A percentile compares a stretch with the other conserved stretches of the same genome.
Conservation (phyloP, 1,140 invertebrate genomes). For the Drosophila athabasca region DNA sequence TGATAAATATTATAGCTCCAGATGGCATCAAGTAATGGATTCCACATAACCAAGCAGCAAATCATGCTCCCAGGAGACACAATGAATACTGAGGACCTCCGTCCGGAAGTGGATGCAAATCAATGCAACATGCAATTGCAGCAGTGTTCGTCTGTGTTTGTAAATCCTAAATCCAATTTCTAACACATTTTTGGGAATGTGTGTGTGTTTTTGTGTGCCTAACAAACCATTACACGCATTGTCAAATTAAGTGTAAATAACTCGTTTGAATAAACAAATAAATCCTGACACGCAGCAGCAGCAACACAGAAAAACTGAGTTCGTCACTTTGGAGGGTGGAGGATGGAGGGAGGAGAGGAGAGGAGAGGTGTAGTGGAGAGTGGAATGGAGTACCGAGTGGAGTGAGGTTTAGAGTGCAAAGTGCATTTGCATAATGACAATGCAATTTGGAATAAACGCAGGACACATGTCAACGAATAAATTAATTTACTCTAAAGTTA, state of each 20-base stretch:
- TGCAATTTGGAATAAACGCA: constrained; percentile 78
- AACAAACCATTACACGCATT: constrained; percentile 59
- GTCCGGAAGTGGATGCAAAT: constrained; percentile 1
- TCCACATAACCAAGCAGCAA: constrained; percentile 1
- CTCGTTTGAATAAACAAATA: constrained; percentile 72
- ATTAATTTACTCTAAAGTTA: constrained; percentile 79
- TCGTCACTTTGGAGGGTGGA: constrained; percentile 15
- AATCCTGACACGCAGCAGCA: constrained; percentile 51
- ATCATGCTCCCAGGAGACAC: constrained; percentile 18
- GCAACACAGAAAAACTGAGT: constrained; percentile 38
- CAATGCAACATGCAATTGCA: not conserved
- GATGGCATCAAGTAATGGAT: constrained; percentile 6
- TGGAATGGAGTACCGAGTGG: not conserved
- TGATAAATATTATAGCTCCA: constrained; percentile 12
- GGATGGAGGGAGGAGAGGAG: not conserved
- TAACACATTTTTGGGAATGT: constrained; percentile 7
- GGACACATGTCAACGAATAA: constrained; percentile 81
- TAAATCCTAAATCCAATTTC: not conserved
- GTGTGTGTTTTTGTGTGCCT: constrained; percentile 8
- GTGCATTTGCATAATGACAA: constrained; percentile 81
- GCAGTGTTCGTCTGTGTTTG: not conserved
- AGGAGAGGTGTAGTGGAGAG: not conserved
- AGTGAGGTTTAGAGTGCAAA: constrained; percentile 35
- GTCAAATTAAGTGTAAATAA: constrained; percentile 81
- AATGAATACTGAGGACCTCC: not conserved